These are phyloP conservation scores for Monodelphis domestica DNA, from an alignment of 2,797 vertebrate genomes.

Conservation along the genomic window DNA sequence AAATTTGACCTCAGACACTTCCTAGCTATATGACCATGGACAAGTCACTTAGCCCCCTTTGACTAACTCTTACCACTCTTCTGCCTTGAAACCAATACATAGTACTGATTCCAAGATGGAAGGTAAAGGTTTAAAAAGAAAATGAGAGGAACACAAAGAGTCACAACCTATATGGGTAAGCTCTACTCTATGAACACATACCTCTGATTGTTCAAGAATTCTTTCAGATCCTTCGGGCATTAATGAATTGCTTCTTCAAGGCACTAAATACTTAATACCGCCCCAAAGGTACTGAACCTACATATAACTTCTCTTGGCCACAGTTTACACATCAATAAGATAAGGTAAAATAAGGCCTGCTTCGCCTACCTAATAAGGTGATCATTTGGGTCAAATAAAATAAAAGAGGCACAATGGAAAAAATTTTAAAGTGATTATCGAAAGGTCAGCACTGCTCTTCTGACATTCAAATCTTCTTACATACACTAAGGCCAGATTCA, in stretches of 20 bases:
- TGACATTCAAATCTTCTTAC: fast-evolving
- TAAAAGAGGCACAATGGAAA: neutral
- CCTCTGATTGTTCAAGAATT: neutral
- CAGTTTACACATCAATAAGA: conserved; percentile 30
- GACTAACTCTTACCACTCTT: too few species aligned
- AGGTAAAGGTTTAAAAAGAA: too few species aligned
- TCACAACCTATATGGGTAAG: neutral
- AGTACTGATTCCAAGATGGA: too few species aligned
- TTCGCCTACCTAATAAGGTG: neutral
- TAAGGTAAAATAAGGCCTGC: neutral
- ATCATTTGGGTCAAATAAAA: conserved; percentile 35
- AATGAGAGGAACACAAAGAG: too few species aligned
- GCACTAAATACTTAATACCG: neutral
- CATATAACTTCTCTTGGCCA: neutral
- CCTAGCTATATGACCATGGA: too few species aligned
- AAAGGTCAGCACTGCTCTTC: neutral
- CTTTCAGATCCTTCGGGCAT: neutral
- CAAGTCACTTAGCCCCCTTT: too few species aligned
- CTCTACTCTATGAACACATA: neutral
- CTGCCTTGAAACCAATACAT: too few species aligned
- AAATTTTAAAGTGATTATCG: neutral
- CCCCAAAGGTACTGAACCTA: neutral
- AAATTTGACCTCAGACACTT: too few species aligned
- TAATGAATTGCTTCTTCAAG: neutral
- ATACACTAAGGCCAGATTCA: neutral